Percentiles rank a stretch among this genome's conserved stretches.
These are phyloP conservation scores for Drosophila recens DNA, from an alignment of 2,888 invertebrate species.

Conservation along the genomic window DNA sequence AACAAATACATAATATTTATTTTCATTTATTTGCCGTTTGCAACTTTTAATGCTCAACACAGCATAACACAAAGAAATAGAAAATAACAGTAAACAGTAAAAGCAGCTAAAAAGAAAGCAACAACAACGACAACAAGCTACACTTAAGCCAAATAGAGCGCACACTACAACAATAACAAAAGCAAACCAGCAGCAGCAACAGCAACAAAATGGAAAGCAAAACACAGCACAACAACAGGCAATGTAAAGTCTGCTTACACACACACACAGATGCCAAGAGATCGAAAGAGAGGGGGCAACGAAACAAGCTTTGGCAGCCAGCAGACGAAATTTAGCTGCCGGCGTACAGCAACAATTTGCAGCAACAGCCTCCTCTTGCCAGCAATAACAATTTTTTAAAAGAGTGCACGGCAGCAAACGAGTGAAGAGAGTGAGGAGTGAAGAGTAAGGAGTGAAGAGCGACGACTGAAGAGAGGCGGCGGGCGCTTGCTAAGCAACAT, in stretches of 20 bases:
- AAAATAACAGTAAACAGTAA: slow-evolving; percentile 54
- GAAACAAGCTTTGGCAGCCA: slow-evolving; percentile 65
- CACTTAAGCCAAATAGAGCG: slow-evolving; percentile 57
- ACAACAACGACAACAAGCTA: slow-evolving; percentile 31
- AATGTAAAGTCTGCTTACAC: slow-evolving; percentile 51
- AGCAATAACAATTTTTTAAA: slow-evolving; percentile 25
- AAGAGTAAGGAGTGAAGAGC: not conserved
- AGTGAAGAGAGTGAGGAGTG: not conserved
- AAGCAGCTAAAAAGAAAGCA: slow-evolving; percentile 49
- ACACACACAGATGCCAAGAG: not conserved
- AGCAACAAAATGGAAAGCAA: slow-evolving; percentile 58
- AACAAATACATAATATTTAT: slow-evolving; percentile 30
- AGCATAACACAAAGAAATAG: slow-evolving; percentile 32
- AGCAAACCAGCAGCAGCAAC: slow-evolving; percentile 26
- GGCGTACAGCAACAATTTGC: slow-evolving; percentile 55
- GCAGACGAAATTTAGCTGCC: slow-evolving; percentile 68
- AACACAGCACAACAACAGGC: slow-evolving; percentile 40
- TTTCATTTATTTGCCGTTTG: slow-evolving; percentile 52
- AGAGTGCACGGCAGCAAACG: slow-evolving; percentile 19
- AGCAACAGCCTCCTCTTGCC: slow-evolving; percentile 38
- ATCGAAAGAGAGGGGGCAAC: slow-evolving; percentile 9
- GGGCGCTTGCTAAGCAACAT: slow-evolving; percentile 15
- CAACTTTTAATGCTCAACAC: slow-evolving; percentile 33
- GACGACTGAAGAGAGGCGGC: not conserved
- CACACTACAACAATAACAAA: slow-evolving; percentile 34